Conservation (phyloP, 2,888 invertebrate genomes). For the Chromoteleia sp. region DNA sequence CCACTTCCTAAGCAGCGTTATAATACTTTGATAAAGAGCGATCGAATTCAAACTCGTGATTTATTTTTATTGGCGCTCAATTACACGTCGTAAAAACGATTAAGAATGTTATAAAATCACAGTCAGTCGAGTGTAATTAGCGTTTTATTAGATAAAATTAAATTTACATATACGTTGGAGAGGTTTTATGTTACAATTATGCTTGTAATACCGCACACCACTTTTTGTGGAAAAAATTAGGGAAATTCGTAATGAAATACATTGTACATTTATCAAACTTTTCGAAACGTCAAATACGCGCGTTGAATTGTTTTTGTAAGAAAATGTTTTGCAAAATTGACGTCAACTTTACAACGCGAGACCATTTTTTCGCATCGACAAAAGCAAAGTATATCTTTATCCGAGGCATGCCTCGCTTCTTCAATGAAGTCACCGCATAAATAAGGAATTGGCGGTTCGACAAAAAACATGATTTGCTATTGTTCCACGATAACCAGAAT, state of each 20-base stretch:
- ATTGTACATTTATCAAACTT: too few relatives aligned
- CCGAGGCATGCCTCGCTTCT: neutral
- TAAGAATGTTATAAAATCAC: neutral
- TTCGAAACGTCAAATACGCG: too few relatives aligned
- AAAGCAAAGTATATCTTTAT: too few relatives aligned
- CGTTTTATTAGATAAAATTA: neutral
- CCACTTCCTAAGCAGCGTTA: neutral
- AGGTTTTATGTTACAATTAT: neutral
- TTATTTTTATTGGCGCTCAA: slow-evolving; percentile 4
- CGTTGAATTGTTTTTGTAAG: too few relatives aligned
- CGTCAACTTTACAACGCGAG: too few relatives aligned
- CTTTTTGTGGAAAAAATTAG: neutral
- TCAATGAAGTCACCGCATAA: neutral
- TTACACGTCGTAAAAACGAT: slow-evolving; percentile 7
- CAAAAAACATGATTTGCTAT: neutral
- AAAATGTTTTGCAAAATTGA: too few relatives aligned
- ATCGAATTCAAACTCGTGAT: slow-evolving; percentile 6
- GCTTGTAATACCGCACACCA: neutral
- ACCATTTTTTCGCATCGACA: too few relatives aligned
- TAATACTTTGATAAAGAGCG: neutral
- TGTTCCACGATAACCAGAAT: slow-evolving; percentile 9
- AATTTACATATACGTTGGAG: neutral
- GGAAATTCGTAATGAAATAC: too few relatives aligned
- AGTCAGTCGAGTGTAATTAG: neutral
- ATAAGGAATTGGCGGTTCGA: neutral